phyloP scores from a whole-genome alignment of 2,797 vertebrate genomes.

The Enteromius fasciolatus region DNA sequence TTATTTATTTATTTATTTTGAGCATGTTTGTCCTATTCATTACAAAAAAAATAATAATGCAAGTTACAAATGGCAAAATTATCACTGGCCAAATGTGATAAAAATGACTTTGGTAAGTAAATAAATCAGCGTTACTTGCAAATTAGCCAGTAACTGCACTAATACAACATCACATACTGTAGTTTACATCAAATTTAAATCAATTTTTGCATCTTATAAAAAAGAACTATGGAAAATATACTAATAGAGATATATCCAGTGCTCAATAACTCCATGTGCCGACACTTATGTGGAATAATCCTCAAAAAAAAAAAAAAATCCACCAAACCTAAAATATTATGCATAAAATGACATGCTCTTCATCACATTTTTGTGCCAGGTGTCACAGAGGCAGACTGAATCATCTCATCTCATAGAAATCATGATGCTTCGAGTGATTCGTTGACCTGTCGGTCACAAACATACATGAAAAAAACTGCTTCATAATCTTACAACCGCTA shows the following conservation, averaged over 20 bases:
- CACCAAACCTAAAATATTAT: too few relatives aligned
- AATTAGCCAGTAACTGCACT: neutral
- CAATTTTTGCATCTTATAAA: neutral
- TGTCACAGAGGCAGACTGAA: neutral
- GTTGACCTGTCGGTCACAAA: neutral
- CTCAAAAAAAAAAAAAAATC: neutral
- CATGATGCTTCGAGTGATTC: neutral
- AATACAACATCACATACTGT: neutral
- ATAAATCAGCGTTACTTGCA: neutral
- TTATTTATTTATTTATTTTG: too few relatives aligned
- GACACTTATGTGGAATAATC: neutral
- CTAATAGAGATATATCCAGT: neutral
- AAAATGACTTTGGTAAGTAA: neutral
- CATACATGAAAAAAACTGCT: neutral
- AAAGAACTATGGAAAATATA: neutral
- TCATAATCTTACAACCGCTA: neutral
- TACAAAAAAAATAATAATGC: neutral
- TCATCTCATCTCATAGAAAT: neutral
- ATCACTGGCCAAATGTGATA: neutral
- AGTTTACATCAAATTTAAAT: conserved; percentile 1
- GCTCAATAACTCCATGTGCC: neutral
- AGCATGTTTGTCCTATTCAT: neutral
- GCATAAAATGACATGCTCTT: neutral
- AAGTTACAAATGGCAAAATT: neutral
- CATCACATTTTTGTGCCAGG: neutral